phyloP scores from a whole-genome alignment of 2,113 vertebrate species.

The Petrocephalus zakoni region DNA sequence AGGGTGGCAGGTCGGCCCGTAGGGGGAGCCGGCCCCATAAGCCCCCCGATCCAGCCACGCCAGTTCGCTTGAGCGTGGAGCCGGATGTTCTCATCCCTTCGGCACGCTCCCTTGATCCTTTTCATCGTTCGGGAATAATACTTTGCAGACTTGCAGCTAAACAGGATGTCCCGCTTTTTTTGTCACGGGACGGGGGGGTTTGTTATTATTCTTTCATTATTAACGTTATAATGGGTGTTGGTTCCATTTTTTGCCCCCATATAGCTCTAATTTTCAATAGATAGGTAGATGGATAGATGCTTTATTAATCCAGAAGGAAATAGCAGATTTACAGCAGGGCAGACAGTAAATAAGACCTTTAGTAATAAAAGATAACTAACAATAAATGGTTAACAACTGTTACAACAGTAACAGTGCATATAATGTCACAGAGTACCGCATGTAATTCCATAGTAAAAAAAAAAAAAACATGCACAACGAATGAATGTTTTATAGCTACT shows the following conservation, averaged over 20 bases:
- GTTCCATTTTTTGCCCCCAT: not conserved
- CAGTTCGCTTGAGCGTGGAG: not conserved
- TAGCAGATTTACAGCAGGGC: not conserved
- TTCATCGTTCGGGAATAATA: not conserved
- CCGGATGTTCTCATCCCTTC: conserved; percentile 5
- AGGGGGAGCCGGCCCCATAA: not conserved
- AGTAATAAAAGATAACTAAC: not conserved
- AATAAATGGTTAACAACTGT: not conserved
- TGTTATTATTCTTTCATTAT: not conserved
- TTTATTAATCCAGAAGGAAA: not conserved
- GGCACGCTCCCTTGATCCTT: not conserved
- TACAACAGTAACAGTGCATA: no score
- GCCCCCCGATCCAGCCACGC: not conserved
- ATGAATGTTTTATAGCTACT: not conserved
- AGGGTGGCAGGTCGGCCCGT: not conserved
- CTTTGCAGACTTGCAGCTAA: not conserved
- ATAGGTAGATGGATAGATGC: not conserved
- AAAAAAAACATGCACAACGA: not conserved
- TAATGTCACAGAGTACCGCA: not conserved
- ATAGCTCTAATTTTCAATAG: not conserved
- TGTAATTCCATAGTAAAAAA: not conserved
- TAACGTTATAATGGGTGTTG: not conserved
- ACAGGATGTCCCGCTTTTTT: not conserved
- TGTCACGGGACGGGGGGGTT: not conserved
- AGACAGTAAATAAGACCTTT: not conserved